Conservation (phyloP, 2,888 invertebrate species). For the Caenorhabditis imperialis region DNA sequence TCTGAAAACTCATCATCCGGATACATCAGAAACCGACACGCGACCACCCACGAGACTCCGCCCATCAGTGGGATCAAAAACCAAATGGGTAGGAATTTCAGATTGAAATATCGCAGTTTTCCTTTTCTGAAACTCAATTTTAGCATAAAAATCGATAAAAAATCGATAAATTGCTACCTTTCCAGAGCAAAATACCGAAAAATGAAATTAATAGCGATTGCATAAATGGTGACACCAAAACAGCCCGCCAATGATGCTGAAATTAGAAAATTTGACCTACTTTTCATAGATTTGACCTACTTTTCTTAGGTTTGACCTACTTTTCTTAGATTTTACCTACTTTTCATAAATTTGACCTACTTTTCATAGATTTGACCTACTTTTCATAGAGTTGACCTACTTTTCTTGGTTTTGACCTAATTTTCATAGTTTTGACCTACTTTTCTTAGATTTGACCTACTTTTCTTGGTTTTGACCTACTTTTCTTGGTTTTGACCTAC, state of each 20-base stretch:
- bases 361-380: too few species aligned
- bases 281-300: too few species aligned
- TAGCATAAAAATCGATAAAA: too few species aligned
- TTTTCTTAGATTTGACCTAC: too few species aligned
- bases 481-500: too few species aligned
- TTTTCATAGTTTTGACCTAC: too few species aligned
- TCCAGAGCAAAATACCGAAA: slow-evolving; percentile 34
- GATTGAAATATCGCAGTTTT: slow-evolving; percentile 18
- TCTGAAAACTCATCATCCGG: slow-evolving; percentile 15
- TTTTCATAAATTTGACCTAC: too few species aligned
- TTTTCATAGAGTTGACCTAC: too few species aligned
- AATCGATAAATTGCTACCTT: slow-evolving; percentile 7
- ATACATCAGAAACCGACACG: slow-evolving; percentile 13
- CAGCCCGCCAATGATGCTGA: slow-evolving; percentile 32
- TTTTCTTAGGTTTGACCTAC: too few species aligned
- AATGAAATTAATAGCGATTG: slow-evolving; percentile 37
- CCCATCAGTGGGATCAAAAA: slow-evolving; percentile 13
- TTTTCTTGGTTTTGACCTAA: too few species aligned
- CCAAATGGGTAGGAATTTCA: slow-evolving; percentile 16
- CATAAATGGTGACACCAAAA: slow-evolving; percentile 38
- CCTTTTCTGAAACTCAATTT: slow-evolving; percentile 44
- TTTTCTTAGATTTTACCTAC: too few species aligned
- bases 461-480: too few species aligned
- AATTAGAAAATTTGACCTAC: slow-evolving; percentile 11
- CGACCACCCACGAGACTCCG: slow-evolving; percentile 8